Base-by-base conservation (phyloP, 2,888 invertebrate genomes). In the Parasteatoda lunata region DNA sequence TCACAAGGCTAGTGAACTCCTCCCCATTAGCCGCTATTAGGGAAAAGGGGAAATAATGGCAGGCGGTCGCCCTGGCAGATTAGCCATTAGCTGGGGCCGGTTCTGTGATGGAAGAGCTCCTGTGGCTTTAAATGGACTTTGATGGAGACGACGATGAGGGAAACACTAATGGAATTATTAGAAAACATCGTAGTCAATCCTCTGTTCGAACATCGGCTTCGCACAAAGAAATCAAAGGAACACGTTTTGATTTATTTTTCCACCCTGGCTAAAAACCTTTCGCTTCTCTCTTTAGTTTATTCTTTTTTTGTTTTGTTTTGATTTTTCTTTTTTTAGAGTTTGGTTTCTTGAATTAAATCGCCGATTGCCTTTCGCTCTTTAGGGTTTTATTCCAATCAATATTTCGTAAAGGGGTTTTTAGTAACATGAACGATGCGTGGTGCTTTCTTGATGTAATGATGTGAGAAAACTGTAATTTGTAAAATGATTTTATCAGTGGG, bases 11-110 rank as follows among this genome's bases (percentile, higher is more conserved):
- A 65, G 76, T 66, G 80, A 80, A 80, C 72, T 45, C 80, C 76
- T 76, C 80, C 85, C 85, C 78, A 85, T 85, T 85, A 86, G 85
- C 71, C 59, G 76, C 80, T 86, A 86, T 86, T 86, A 85, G 80
- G 79, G 76, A 64, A 64, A 49, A 49, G 76, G 85, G 85, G 85
- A 76, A 80, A 77, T 85, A 85, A 85, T 85, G 85, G 79, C 70
- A 65, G 76, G 52, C 71, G 76, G 77, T 64, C 83, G 77, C 80
- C 59, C 59, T 80, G 85, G 80, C 85, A 85, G 85, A 85, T 85
- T 85, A 85, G 85, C 85, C 85, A 85, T 85, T 85, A 85, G 85
- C 80, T 77, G 66, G 66, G 65, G 72, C 68, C 82, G 64, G 48
- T 72, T 75, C 79, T 65, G 49, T 79, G 79, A 73, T 77, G 77